phyloP scores from a whole-genome alignment of 2,888 invertebrate genomes.

The Drosophila cognata region DNA sequence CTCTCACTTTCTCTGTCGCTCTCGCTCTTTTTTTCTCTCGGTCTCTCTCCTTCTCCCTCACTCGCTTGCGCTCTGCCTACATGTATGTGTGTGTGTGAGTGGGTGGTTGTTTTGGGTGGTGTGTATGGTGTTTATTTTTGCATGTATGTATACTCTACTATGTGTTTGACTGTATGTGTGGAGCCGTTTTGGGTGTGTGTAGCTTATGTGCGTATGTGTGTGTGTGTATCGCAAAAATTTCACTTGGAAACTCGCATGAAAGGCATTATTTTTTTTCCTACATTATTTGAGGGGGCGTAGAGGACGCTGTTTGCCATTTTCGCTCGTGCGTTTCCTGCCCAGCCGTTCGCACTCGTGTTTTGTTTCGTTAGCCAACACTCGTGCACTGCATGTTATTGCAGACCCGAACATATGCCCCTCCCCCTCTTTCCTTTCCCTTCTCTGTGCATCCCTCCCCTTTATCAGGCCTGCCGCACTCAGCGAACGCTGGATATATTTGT shows the following conservation, averaged over 20 bases:
- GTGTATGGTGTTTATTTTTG: slow-evolving; percentile 56
- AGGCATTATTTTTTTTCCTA: slow-evolving; percentile 45
- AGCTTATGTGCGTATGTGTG: slow-evolving; percentile 31
- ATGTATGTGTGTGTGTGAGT: slow-evolving; percentile 29
- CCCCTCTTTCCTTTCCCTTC: not conserved
- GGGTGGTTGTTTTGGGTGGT: slow-evolving; percentile 49
- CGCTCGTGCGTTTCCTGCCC: slow-evolving; percentile 64
- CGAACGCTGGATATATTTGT: slow-evolving; percentile 59
- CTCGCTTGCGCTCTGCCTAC: slow-evolving; percentile 20
- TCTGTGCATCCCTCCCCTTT: not conserved
- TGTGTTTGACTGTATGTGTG: slow-evolving; percentile 44
- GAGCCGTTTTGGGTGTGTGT: slow-evolving; percentile 48
- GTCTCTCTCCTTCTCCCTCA: slow-evolving; percentile 5
- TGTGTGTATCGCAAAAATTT: slow-evolving; percentile 70
- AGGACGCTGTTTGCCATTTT: slow-evolving; percentile 66
- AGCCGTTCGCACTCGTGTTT: slow-evolving; percentile 49
- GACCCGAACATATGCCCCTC: not conserved
- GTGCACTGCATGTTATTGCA: slow-evolving; percentile 50
- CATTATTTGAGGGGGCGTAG: slow-evolving; percentile 48
- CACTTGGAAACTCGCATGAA: slow-evolving; percentile 76
- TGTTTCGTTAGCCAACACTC: slow-evolving; percentile 30
- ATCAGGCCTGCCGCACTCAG: slow-evolving; percentile 7
- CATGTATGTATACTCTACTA: slow-evolving; percentile 44
- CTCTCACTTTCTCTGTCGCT: slow-evolving; percentile 28
- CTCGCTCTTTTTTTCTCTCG: slow-evolving; percentile 9